A percentile compares a stretch with the other conserved stretches of the same genome.
phyloP scores from a whole-genome alignment of 2,113 vertebrate species.

The Hemichromis elongatus region DNA sequence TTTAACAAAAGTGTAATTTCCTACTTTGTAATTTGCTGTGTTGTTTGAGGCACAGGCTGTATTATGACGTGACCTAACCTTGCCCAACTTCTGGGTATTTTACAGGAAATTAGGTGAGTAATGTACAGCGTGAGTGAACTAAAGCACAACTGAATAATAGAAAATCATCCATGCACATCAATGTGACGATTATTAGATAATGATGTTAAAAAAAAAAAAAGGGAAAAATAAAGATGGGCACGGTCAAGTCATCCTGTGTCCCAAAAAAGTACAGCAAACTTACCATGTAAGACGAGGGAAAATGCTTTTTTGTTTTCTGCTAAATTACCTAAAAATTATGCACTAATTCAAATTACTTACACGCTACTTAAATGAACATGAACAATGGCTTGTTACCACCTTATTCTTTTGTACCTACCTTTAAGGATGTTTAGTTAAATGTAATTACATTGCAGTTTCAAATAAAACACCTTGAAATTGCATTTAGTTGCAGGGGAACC shows the following conservation, averaged over 20 bases:
- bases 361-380: not conserved
- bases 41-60: not conserved
- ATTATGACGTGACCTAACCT: not conserved
- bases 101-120: not conserved
- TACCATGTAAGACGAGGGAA: not conserved
- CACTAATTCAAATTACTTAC: not conserved
- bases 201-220: too few relatives aligned
- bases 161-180: not conserved
- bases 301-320: not conserved
- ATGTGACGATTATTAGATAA: not conserved
- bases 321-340: not conserved
- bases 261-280: not conserved
- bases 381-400: not conserved
- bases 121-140: not conserved
- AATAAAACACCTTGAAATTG: not conserved
- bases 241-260: fast-evolving
- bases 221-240: not conserved
- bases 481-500: not conserved
- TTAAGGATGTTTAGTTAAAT: not conserved
- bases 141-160: not conserved
- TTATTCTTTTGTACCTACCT: not conserved
- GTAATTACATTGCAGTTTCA: not conserved
- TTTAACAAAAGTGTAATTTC: not conserved
- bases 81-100: not conserved
- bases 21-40: too few relatives aligned